Conservation (phyloP, 2,797 vertebrate species). For the Nyctalus aviator region DNA sequence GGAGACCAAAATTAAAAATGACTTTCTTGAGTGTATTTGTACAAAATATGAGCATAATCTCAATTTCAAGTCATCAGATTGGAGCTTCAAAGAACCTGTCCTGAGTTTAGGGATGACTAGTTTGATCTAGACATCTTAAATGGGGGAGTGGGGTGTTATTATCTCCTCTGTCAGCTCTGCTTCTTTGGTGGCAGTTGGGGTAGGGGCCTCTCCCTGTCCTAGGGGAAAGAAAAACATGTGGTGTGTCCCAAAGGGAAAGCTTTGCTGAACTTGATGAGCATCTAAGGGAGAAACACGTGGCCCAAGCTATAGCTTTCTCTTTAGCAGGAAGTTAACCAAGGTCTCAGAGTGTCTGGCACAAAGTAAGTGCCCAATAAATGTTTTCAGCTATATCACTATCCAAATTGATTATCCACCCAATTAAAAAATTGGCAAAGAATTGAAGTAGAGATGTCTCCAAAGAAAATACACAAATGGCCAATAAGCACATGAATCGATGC, state of each 20-base stretch:
- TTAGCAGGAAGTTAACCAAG: neutral
- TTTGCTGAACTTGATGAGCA: neutral
- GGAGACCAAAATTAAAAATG: neutral
- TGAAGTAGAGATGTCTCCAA: slow-evolving; percentile 4
- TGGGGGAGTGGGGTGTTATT: neutral
- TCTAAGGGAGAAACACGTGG: neutral
- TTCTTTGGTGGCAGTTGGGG: neutral
- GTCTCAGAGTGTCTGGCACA: neutral
- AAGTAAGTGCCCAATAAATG: slow-evolving; percentile 15
- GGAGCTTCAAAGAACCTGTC: neutral
- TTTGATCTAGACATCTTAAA: neutral
- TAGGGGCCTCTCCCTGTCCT: neutral
- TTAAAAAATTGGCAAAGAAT: neutral
- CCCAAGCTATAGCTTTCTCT: neutral
- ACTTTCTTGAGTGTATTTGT: neutral
- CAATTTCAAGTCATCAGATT: neutral
- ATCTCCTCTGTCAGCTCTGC: neutral
- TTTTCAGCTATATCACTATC: neutral
- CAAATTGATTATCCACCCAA: neutral
- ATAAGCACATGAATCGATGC: neutral
- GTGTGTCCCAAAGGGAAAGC: neutral
- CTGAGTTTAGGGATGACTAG: neutral
- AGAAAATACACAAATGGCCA: neutral
- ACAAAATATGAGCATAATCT: neutral
- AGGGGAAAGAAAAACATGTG: neutral